phyloP scores from a whole-genome alignment of 2,888 invertebrate species.

The Petrolisthes cinctipes region DNA sequence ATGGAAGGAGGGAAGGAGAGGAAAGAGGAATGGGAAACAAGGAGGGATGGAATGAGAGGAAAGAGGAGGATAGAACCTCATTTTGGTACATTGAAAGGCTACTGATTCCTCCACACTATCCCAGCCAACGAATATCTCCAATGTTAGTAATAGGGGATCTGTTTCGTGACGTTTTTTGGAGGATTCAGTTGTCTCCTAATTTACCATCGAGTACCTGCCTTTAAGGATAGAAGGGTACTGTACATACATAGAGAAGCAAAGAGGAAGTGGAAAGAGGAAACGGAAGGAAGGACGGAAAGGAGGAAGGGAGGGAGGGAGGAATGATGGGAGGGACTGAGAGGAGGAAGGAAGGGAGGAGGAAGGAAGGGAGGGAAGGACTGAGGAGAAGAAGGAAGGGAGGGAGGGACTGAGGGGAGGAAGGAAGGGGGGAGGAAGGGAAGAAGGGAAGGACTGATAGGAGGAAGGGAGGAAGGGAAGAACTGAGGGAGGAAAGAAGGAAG shows the following conservation, averaged over 20 bases:
- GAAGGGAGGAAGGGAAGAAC: neutral
- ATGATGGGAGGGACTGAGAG: neutral
- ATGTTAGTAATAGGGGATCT: no score
- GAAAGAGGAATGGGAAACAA: neutral
- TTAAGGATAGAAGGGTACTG: no score
- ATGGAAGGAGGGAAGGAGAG: neutral
- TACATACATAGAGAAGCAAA: neutral
- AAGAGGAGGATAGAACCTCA: neutral
- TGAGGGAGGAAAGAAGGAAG: neutral
- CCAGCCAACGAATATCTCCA: no score
- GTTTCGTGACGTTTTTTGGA: no score
- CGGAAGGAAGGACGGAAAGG: neutral
- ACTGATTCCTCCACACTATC: no score
- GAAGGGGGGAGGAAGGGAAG: neutral
- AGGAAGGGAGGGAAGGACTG: neutral
- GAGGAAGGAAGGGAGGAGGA: neutral
- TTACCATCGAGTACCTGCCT: no score
- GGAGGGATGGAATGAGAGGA: neutral
- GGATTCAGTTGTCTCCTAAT: no score
- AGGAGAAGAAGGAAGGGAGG: neutral
- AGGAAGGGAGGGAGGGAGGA: neutral
- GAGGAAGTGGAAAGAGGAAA: conserved; percentile 11
- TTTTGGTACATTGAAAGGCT: no score
- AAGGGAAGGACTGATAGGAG: neutral
- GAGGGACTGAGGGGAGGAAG: neutral